These are phyloP conservation scores for Microcebus murinus DNA, from an alignment of 2,113 vertebrate genomes.

Conservation along the genomic window DNA sequence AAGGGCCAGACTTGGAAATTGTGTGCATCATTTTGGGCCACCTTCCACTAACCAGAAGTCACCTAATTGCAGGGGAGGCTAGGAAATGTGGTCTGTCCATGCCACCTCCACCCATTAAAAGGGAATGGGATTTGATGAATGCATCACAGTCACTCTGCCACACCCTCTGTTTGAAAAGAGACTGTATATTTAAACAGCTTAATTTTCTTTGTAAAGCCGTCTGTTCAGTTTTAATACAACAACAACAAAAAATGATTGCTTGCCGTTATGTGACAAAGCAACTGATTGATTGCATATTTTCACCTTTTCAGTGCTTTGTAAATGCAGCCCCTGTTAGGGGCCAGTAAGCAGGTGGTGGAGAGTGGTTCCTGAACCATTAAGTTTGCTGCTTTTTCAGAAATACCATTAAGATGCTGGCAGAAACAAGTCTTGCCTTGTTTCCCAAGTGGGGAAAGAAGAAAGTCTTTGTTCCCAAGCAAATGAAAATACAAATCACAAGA, in stretches of 20 bases:
- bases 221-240: slow-evolving; percentile 45
- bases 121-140: background rate
- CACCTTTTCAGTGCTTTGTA: slow-evolving; percentile 57
- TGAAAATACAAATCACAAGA: slow-evolving; percentile 78
- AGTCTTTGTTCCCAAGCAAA: slow-evolving; percentile 79
- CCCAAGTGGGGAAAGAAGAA: slow-evolving; percentile 63
- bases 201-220: background rate
- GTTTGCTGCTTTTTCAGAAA: slow-evolving; percentile 59
- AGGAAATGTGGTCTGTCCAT: background rate
- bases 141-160: background rate
- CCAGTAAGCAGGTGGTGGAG: slow-evolving; percentile 50
- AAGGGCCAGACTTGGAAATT: background rate
- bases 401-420: slow-evolving; percentile 43
- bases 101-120: background rate
- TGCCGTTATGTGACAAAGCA: slow-evolving; percentile 25
- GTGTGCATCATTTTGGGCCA: background rate
- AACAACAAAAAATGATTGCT: slow-evolving; percentile 37
- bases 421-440: slow-evolving; percentile 73
- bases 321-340: background rate
- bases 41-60: background rate
- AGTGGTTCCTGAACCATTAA: slow-evolving; percentile 36
- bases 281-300: slow-evolving; percentile 57
- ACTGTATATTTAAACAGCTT: background rate
- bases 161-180: slow-evolving; percentile 45
- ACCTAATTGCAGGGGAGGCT: background rate